Percentiles rank a stretch among this genome's conserved stretches.
These are phyloP conservation scores for Crotalus viridis DNA, from an alignment of 2,113 vertebrate genomes.

Conservation along the genomic window DNA sequence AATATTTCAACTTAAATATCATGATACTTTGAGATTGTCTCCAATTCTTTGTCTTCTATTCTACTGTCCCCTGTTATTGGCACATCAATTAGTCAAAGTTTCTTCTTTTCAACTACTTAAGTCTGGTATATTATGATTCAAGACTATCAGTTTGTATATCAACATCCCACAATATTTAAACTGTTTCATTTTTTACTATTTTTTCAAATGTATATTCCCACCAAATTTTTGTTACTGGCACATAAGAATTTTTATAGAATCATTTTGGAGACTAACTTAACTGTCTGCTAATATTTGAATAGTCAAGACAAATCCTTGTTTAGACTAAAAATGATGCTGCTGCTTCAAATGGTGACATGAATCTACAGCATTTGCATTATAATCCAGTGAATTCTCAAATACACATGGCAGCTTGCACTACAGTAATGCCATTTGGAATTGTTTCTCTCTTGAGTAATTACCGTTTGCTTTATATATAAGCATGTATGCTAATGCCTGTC, in stretches of 20 bases:
- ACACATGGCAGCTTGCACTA: constrained; percentile 20
- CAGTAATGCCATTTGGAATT: constrained; percentile 38
- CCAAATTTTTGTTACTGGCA: neutral
- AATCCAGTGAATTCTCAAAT: constrained; percentile 17
- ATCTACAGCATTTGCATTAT: constrained; percentile 23
- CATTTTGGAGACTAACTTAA: neutral
- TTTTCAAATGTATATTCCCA: neutral
- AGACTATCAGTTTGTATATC: neutral
- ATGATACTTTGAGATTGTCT: neutral
- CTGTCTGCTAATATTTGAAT: neutral
- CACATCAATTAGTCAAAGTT: neutral
- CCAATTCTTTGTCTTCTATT: neutral
- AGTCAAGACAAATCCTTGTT: constrained; percentile 12
- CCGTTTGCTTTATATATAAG: constrained; percentile 31
- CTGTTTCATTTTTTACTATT: neutral
- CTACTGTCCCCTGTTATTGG: neutral
- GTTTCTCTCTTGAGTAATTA: constrained; percentile 32
- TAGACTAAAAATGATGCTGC: neutral
- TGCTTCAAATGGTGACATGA: constrained; percentile 17
- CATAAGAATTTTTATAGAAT: neutral
- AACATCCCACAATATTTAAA: neutral
- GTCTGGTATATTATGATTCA: neutral
- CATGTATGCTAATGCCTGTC: constrained; percentile 33
- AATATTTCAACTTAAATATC: neutral
- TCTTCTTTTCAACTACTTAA: neutral